Evolutionary conservation across 2,113 vertebrate species (phyloP).

Genomic region (Poicephalus gulielmi): DNA sequence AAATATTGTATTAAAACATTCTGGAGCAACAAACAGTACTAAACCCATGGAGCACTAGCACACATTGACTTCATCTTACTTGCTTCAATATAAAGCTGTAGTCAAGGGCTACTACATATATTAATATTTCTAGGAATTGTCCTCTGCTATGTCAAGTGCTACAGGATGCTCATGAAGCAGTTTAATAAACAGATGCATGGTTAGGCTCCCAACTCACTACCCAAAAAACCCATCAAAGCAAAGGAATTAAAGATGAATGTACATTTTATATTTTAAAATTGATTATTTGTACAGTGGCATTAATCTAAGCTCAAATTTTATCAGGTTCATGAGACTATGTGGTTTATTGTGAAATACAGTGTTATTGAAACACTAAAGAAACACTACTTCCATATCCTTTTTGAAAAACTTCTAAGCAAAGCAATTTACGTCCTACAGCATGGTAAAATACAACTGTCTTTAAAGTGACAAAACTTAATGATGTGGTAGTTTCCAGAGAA

Average conservation of each 20-base stretch:
- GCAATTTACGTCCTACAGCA: neutral
- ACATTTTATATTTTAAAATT: neutral
- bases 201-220: neutral
- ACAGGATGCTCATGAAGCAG: neutral
- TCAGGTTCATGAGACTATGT: neutral
- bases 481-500: neutral
- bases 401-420: neutral
- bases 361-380: neutral
- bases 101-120: neutral
- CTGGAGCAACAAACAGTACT: neutral
- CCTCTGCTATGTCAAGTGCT: neutral
- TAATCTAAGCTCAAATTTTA: neutral
- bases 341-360: fast-evolving
- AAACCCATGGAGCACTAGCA: neutral
- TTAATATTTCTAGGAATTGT: neutral
- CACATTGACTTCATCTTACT: neutral
- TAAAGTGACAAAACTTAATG: neutral
- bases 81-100: neutral
- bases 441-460: neutral
- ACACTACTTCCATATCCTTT: neutral
- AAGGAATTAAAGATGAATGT: neutral
- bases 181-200: neutral
- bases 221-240: neutral
- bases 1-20: fast-evolving
- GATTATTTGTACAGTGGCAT: neutral